These are phyloP conservation scores for Zosterops borbonicus DNA, from an alignment of 2,113 vertebrate species.

Conservation along the genomic window DNA sequence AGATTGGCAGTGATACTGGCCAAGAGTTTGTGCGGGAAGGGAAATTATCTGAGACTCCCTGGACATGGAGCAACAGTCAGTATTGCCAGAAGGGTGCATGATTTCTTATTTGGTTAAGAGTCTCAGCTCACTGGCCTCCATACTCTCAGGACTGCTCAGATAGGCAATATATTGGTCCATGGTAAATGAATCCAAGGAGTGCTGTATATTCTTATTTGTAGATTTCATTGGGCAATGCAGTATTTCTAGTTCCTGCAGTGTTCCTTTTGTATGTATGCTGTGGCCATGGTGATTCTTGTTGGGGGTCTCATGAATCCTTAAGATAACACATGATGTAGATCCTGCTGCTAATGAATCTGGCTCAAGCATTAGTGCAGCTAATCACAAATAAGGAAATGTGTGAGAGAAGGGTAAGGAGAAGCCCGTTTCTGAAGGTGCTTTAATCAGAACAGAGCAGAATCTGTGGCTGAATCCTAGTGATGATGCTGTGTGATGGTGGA, in stretches of 20 bases:
- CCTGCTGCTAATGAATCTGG: background rate
- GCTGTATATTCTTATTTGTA: background rate
- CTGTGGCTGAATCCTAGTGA: background rate
- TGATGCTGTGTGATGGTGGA: background rate
- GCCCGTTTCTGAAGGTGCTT: background rate
- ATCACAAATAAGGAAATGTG: background rate
- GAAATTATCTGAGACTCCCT: background rate
- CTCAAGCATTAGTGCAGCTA: background rate
- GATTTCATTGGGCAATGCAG: background rate
- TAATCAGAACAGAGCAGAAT: background rate
- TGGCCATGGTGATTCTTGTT: background rate
- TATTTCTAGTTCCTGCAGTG: background rate
- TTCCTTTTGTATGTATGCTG: background rate
- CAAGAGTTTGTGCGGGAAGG: fast-evolving
- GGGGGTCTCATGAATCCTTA: background rate
- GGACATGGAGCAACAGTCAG: background rate
- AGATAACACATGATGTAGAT: background rate
- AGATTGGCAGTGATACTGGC: background rate
- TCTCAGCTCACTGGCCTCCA: background rate
- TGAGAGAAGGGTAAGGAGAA: background rate
- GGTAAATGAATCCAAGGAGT: background rate
- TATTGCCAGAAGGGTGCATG: background rate
- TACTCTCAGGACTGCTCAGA: background rate
- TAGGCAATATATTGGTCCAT: background rate
- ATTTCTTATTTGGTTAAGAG: background rate